Evolutionary conservation across 2,888 invertebrate genomes (phyloP).

Genomic region (Philaethria dido): DNA sequence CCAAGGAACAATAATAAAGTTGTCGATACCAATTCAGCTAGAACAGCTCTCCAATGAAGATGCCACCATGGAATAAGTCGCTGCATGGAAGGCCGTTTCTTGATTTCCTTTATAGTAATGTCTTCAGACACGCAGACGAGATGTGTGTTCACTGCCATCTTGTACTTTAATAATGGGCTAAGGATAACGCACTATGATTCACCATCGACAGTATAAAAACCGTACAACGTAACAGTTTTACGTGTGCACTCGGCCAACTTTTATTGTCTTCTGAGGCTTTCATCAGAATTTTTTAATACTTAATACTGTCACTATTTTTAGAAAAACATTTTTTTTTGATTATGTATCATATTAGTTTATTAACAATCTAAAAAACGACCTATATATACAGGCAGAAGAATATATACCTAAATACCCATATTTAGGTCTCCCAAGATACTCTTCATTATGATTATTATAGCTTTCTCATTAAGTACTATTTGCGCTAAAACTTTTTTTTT

Average conservation of each 20-base stretch:
- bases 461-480: no score
- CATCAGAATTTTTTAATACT: constrained; percentile 9
- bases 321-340: neutral
- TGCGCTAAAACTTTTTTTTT: no score
- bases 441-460: no score
- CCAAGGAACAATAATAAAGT: constrained; percentile 87
- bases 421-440: no score
- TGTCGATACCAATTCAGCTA: constrained; percentile 88
- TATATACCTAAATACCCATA: no score
- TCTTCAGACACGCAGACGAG: constrained; percentile 42
- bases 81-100: constrained; percentile 26
- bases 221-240: neutral
- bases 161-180: constrained; percentile 11
- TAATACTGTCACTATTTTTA: neutral
- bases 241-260: constrained; percentile 7
- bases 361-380: no score
- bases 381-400: no score
- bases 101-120: constrained; percentile 32
- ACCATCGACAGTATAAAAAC: constrained; percentile 9
- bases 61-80: constrained; percentile 37
- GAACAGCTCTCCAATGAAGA: constrained; percentile 63
- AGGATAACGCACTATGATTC: constrained; percentile 24
- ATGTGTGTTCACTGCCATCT: constrained; percentile 43
- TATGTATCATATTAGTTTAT: neutral
- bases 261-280: constrained; percentile 11